Conservation (phyloP, 2,888 invertebrate genomes). For the Polyommatus icarus region DNA sequence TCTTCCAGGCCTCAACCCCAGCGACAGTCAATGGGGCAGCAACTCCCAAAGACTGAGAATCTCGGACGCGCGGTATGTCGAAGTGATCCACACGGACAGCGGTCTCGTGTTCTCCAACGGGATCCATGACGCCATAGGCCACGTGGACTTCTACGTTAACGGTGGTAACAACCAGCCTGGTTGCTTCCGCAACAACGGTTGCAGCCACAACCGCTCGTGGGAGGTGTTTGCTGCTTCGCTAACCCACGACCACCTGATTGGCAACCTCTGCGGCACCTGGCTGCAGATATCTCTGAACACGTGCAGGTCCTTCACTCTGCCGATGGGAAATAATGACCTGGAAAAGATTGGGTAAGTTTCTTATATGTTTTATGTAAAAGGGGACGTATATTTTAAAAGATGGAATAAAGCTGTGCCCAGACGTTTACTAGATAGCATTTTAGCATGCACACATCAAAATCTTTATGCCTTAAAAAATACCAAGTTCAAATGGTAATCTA, state of each 20-base stretch:
- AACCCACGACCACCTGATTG: conserved; percentile 44
- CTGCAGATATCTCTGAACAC: conserved; percentile 48
- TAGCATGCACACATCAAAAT: too few species aligned
- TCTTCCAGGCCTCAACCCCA: conserved; percentile 56
- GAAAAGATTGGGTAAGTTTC: conserved; percentile 51
- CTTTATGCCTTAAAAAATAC: too few species aligned
- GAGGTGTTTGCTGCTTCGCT: conserved; percentile 55
- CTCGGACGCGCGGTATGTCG: conserved; percentile 59
- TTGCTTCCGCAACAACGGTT: conserved; percentile 50
- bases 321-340: conserved; percentile 51
- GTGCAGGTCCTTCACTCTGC: conserved; percentile 49
- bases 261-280: conserved; percentile 48
- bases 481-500: too few species aligned
- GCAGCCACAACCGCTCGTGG: conserved; percentile 58
- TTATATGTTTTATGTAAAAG: too few species aligned
- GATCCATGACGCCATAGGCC: conserved; percentile 86
- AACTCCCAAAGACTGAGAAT: conserved; percentile 46
- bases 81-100: conserved; percentile 64
- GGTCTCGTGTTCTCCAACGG: conserved; percentile 69
- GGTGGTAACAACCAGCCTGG: conserved; percentile 86
- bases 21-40: conserved; percentile 50
- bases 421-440: too few species aligned
- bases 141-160: conserved; percentile 93
- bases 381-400: too few species aligned
- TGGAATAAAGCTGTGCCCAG: too few species aligned